Conservation (phyloP, 2,113 vertebrate genomes). For the Bucco capensis region DNA sequence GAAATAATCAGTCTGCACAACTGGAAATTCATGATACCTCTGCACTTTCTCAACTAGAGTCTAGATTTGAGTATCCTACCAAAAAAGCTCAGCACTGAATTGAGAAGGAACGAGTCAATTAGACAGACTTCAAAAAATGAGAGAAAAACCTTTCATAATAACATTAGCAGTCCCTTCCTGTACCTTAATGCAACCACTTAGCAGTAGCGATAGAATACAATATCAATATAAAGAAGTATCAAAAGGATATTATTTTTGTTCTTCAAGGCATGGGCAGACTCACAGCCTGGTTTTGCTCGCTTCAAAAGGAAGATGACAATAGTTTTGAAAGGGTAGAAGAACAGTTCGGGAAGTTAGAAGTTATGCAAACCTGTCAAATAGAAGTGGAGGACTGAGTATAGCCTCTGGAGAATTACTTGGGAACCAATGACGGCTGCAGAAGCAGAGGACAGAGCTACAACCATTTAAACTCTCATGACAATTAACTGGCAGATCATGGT, state of each 20-base stretch:
- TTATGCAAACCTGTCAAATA: not conserved
- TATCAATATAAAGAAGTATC: conserved; percentile 44
- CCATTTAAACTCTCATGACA: not conserved
- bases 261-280: not conserved
- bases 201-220: not conserved
- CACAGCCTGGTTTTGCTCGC: not conserved
- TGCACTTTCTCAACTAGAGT: not conserved
- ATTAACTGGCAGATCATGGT: too few relatives aligned
- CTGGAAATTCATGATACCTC: not conserved
- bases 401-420: not conserved
- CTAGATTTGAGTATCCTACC: not conserved
- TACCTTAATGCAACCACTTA: conserved; percentile 16
- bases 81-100: not conserved
- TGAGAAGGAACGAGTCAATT: not conserved
- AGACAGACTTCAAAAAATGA: not conserved
- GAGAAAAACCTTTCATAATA: conserved; percentile 1
- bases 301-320: not conserved
- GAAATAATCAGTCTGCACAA: not conserved
- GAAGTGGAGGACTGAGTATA: accelerated
- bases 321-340: not conserved
- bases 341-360: not conserved
- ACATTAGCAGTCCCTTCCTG: not conserved
- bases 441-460: not conserved
- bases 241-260: conserved; percentile 21
- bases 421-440: not conserved